Percentiles rank a stretch among this genome's conserved stretches.
phyloP scores from a whole-genome alignment of 2,888 invertebrate species.

The Cylloceria caligata region DNA sequence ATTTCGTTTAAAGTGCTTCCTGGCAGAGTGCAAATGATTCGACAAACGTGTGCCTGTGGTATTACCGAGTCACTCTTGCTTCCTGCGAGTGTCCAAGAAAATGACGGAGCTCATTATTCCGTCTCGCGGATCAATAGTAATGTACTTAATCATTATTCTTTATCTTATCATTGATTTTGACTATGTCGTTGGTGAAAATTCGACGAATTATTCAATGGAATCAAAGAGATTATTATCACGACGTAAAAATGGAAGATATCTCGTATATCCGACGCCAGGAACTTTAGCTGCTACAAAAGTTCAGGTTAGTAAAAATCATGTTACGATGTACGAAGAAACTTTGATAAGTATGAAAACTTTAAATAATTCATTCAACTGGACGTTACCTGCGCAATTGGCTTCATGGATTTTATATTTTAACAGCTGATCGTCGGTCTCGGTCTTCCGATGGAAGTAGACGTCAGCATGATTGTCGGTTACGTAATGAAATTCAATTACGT shows the following conservation, averaged over 20 bases:
- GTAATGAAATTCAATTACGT: slow-evolving; percentile 84
- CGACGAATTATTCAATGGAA: not conserved
- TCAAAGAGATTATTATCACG: not conserved
- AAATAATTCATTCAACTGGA: too few species aligned
- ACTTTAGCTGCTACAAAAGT: slow-evolving; percentile 25
- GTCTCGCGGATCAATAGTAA: not conserved
- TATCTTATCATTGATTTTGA: not conserved
- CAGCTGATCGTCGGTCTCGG: slow-evolving; percentile 85
- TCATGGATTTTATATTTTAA: slow-evolving; percentile 54
- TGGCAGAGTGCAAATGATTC: not conserved
- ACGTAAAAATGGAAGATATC: slow-evolving; percentile 12
- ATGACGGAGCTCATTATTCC: not conserved
- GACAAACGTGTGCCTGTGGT: not conserved
- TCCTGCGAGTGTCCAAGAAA: not conserved
- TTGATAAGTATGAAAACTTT: not conserved
- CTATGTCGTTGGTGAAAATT: not conserved
- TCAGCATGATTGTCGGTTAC: slow-evolving; percentile 85
- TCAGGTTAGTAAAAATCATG: slow-evolving; percentile 21
- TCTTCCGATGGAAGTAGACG: slow-evolving; percentile 85
- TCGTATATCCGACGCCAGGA: slow-evolving; percentile 36
- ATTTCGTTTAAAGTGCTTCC: not conserved
- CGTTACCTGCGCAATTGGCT: not conserved
- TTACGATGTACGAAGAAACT: not conserved
- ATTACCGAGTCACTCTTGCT: not conserved
- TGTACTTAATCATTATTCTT: not conserved